Base-by-base conservation (phyloP, 2,888 invertebrate species). In the Malachius bipustulatus region DNA sequence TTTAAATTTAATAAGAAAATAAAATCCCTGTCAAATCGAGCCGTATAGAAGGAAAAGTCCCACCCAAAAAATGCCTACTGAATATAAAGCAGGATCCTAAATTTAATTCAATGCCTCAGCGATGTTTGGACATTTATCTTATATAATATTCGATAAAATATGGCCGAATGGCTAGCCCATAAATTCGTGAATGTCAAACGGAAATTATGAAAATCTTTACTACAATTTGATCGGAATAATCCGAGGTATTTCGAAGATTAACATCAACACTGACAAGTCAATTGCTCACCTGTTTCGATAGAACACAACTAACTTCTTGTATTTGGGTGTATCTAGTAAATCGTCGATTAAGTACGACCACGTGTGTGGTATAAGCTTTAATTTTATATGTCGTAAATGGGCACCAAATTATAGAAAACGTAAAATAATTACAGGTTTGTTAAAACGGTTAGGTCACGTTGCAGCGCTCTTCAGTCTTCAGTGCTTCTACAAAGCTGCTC, bases 51-150 rank as follows among this genome's bases (percentile, higher is more conserved):
- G n/a, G n/a, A 19, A 19, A 19, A 6, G 24, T 19, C 24, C 24
- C n/a, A 19, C 24, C 24, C n/a, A 19, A 6, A 19, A 19, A 6
- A 19, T 19, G 24, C 24, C 24, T 19, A 19, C 24, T 19, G 24
- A 19, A 19, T 19, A 19, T 19, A 19, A 19, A 19, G n/a, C 24
- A 19, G 24, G 24, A n/a, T n/a, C 24, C 24, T 19, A 19, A 19
- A 19, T 19, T 19, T 19, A 19, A 19, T 19, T 19, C 24, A n/a
- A 19, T 19, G 24, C 24, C 24, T 19, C 24, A 19, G n/a, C 24
- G 24, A 19, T 19, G 24, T 19, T 19, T 19, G 24, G 24, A 19
- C 24, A 19, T 19, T 19, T 19, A 19, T 19, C 24, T 19, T 19
- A 19, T 19, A 19, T 19, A 19, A 19, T 19, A n/a, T 19, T 19